Evolutionary conservation across 2,113 vertebrate genomes (phyloP).

Genomic region (Panthera uncia): DNA sequence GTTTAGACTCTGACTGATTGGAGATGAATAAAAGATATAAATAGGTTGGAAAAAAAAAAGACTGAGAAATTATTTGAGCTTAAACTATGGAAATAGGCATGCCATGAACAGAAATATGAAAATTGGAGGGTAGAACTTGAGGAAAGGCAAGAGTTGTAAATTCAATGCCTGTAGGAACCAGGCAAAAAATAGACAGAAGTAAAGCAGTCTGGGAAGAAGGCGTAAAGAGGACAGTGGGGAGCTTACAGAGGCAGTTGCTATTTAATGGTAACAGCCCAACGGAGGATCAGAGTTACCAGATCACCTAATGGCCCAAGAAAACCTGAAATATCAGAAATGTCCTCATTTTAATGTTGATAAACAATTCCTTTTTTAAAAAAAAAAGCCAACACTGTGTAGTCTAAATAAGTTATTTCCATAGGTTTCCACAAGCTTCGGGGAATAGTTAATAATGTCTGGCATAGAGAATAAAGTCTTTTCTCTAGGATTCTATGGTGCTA

Average conservation of each 20-base stretch:
- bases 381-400: neutral
- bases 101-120: neutral
- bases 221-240: fast-evolving
- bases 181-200: no score
- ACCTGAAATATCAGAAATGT: neutral
- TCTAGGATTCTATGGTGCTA: neutral
- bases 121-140: neutral
- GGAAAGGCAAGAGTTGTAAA: neutral
- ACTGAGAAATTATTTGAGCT: neutral
- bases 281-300: neutral
- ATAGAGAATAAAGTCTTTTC: neutral
- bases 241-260: fast-evolving
- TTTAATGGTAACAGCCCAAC: neutral
- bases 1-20: neutral
- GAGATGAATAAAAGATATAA: neutral
- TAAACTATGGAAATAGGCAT: neutral
- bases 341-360: neutral
- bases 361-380: neutral
- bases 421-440: neutral
- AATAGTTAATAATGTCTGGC: neutral
- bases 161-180: neutral
- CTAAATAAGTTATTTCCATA: neutral
- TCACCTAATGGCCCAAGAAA: neutral
- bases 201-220: fast-evolving
- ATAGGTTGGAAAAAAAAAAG: neutral